Base-by-base conservation (phyloP, 2,113 vertebrate genomes). In the Mustela nigripes region DNA sequence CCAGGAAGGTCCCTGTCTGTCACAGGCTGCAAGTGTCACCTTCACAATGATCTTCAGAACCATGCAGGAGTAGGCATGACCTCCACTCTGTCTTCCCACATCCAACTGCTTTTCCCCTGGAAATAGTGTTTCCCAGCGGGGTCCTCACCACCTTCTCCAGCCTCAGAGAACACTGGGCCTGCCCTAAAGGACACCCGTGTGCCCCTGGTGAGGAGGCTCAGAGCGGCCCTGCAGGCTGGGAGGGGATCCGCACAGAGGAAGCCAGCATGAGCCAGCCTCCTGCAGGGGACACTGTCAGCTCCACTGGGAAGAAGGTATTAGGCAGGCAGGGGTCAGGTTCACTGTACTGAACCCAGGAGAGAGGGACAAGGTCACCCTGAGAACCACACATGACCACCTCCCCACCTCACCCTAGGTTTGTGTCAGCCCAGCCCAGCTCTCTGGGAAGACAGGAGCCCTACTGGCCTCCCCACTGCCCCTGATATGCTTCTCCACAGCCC, bases 51-150 rank as follows among this genome's bases (percentile, higher is more conserved):
- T 1, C 14, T 50, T 15, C 12, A 50, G 50, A 14, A 15, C 50
- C 50, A 4, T 50, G 0, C 1, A 12, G 50, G 50, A 50, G 50
- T 1, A 50, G 50, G 14, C 14, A 4, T 0, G 14, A 9, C n/a
- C 48, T n/a, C 65, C 86, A 28, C 9, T 1, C 15, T 67, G 73
- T 62, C 86, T 79, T 73, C 42, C 58, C 81, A 42, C 22, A 28
- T 67, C 53, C 89, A 78, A 82, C 90, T 90, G 89, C 62, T 45
- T 65, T 95, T 89, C 80, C 85, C 65, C 76, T 91, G 58, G 50
- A 98, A 94, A 89, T 24, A 80, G 31, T 89, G 89, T 36, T 93
- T 89, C 62, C 85, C 24, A 74, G 36, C 93, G 33, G 58, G 39
- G 36, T 58, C 73, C 48, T 94, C 62, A 69, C 50, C 90, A 69